Base-by-base conservation (phyloP, 2,888 invertebrate species). In the Lithosia quadra region DNA sequence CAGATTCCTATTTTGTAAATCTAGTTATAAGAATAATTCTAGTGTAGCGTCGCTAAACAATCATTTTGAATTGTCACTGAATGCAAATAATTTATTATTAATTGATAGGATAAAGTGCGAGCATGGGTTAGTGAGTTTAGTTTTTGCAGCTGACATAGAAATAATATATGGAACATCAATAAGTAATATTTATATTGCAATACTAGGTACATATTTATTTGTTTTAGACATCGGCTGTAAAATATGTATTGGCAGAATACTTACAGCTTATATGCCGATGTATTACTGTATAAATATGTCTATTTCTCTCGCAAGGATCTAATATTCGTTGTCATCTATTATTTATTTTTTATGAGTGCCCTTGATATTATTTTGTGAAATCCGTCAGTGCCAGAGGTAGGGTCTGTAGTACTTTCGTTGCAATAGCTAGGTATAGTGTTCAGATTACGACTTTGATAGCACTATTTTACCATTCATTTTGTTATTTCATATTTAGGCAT, bases 1-100 rank as follows among this genome's bases (percentile, higher is more conserved):
- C 94, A 94, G 94, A 94, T 94, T 94, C 94, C 94, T 94, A 90
- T 92, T 92, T 92, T 92, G 84, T 92, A 91, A 77, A 89, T 82
- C 78, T 93, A 93, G 90, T 81, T 90, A 72, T 93, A 93, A 93
- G 93, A 84, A 88, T 91, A 91, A 85, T 86, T 86, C 87, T 86
- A 84, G 84, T 81, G 78, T 73, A 82, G 62, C 70, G 69, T 74
- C 68, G 79, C 82, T 79, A 78, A 76, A 80, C 71, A 76, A 84
- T 84, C 77, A 81, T 87, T 82, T 82, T 78, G 64, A 86, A 90
- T 87, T 73, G 78, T 80, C 74, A 73, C 81, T 83, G 80, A 86
- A 84, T 85, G 83, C 79, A 87, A 85, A 88, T 89, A 87, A 90
- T 89, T 88, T 88, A 88, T 89, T 88, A 77, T 63, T 73, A 65